Conservation (phyloP, 2,797 vertebrate species). For the Enteromius trimaculatus region DNA sequence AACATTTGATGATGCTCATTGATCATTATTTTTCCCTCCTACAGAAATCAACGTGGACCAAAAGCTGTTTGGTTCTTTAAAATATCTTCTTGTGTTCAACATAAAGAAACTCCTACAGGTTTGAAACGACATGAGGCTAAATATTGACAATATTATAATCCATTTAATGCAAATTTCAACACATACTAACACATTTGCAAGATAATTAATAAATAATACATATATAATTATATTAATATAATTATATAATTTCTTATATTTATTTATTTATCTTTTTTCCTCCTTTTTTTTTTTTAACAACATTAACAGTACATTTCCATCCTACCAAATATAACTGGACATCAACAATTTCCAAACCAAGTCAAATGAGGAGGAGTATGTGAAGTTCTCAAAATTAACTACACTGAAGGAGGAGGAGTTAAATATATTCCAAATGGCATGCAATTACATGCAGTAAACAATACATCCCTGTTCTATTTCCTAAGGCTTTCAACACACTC, state of each 20-base stretch:
- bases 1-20: neutral
- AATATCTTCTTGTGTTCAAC: neutral
- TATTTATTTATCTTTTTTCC: too few species aligned
- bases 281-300: neutral
- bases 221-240: too few species aligned
- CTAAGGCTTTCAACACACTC: neutral
- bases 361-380: neutral
- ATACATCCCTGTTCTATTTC: neutral
- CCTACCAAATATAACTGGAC: neutral
- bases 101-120: neutral
- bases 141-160: too few species aligned
- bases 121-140: neutral
- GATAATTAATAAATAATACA: neutral
- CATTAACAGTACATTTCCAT: neutral
- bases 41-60: neutral
- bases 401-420: neutral
- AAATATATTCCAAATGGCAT: neutral
- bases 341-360: neutral
- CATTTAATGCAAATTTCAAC: neutral
- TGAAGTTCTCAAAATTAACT: neutral
- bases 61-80: neutral
- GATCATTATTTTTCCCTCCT: neutral
- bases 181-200: neutral
- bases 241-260: too few species aligned
- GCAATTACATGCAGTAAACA: conserved; percentile 22